These are phyloP conservation scores for Notamacropus eugenii DNA, from an alignment of 2,797 vertebrate genomes.

Conservation along the genomic window DNA sequence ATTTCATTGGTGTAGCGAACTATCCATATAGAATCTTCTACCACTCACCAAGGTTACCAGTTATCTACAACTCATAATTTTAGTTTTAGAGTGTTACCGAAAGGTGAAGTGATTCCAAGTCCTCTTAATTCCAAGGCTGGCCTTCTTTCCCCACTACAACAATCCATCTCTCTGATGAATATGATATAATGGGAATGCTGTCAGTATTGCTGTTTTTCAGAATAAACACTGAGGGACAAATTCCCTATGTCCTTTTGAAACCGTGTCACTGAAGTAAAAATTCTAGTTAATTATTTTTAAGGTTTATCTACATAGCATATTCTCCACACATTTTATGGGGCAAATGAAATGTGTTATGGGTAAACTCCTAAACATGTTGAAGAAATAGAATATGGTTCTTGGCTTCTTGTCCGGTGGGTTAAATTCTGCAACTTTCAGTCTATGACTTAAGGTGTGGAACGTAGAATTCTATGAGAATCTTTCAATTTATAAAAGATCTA, in stretches of 20 bases:
- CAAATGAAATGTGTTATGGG: not conserved
- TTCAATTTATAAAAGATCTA: not conserved
- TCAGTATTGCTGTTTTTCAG: slow-evolving; percentile 24
- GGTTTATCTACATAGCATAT: not conserved
- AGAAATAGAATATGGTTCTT: not conserved
- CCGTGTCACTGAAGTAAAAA: not conserved
- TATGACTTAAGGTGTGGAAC: not conserved
- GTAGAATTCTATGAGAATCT: not conserved
- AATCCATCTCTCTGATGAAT: not conserved
- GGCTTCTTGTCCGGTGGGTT: not conserved
- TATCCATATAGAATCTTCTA: not conserved
- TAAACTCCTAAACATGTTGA: not conserved
- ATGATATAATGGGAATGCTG: not conserved
- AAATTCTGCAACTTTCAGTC: not conserved
- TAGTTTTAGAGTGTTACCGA: not conserved
- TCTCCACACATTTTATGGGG: not conserved
- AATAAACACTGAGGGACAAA: not conserved
- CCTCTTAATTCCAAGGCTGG: not conserved
- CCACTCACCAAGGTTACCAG: not conserved
- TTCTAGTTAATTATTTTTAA: slow-evolving; percentile 14
- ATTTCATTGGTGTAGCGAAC: not conserved
- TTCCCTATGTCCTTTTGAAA: not conserved
- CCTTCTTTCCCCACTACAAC: not conserved
- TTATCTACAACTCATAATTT: not conserved
- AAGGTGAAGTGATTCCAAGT: not conserved